A percentile compares a stretch with the other conserved stretches of the same genome.
phyloP scores from a whole-genome alignment of 1,140 invertebrate species.

The Pectinophora gossypiella region DNA sequence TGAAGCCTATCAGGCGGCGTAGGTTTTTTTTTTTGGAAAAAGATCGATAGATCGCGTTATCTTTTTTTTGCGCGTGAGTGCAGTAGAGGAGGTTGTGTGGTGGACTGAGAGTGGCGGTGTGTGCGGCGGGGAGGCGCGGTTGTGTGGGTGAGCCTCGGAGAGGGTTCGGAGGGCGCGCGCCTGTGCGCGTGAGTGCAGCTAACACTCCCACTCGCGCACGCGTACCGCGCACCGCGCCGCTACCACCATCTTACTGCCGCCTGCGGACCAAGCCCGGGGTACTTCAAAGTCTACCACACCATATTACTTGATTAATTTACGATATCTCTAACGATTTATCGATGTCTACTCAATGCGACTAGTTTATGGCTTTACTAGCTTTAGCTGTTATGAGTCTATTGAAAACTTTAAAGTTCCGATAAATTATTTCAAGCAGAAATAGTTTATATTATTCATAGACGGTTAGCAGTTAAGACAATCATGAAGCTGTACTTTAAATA shows the following conservation, averaged over 20 bases:
- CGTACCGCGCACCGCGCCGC: not conserved
- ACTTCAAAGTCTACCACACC: no score
- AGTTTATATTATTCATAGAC: no score
- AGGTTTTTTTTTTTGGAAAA: slow-evolving; percentile 65
- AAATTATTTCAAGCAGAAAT: no score
- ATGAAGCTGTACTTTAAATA: no score
- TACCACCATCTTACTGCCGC: no score
- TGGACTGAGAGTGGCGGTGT: slow-evolving; percentile 68
- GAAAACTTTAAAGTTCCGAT: no score
- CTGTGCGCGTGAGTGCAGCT: slow-evolving; percentile 64
- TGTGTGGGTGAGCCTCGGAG: slow-evolving; percentile 53
- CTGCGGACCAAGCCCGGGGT: no score
- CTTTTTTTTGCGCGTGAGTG: slow-evolving; percentile 74
- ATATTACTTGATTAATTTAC: not conserved
- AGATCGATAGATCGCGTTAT: slow-evolving; percentile 70
- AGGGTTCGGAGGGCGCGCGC: slow-evolving; percentile 40
- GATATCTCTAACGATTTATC: not conserved
- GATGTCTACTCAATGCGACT: not conserved
- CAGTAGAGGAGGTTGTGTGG: slow-evolving; percentile 68
- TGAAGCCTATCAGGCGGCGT: slow-evolving; percentile 47
- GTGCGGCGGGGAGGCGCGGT: slow-evolving; percentile 39
- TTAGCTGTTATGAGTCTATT: no score
- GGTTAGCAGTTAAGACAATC: no score
- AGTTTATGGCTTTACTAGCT: no score
- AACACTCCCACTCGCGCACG: slow-evolving; percentile 47